A percentile compares a stretch with the other conserved stretches of the same genome.
Evolutionary conservation across 2,113 vertebrate species (phyloP).

Genomic region (Cebus imitator): DNA sequence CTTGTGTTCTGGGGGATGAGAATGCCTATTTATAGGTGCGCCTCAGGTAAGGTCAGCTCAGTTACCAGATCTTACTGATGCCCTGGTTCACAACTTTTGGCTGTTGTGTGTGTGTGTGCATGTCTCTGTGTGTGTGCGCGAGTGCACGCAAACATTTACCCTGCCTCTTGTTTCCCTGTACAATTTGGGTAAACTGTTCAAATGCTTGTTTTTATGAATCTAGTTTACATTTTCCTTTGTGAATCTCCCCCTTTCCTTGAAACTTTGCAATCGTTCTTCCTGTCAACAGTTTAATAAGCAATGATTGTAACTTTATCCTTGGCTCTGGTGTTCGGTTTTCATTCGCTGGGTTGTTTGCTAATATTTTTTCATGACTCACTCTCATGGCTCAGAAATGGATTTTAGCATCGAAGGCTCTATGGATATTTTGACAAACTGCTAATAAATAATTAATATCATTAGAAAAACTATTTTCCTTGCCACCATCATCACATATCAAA

Average conservation of each 20-base stretch:
- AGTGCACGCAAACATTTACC: fast-evolving
- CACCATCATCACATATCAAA: neutral
- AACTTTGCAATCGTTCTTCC: neutral
- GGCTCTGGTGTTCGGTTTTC: neutral
- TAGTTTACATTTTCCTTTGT: neutral
- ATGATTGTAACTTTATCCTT: neutral
- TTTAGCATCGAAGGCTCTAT: neutral
- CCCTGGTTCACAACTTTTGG: fast-evolving
- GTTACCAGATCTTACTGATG: neutral
- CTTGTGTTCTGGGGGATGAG: too few relatives aligned
- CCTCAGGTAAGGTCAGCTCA: neutral
- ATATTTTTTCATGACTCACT: neutral
- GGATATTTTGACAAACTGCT: neutral
- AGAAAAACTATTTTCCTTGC: neutral
- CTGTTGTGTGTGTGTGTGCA: too few relatives aligned
- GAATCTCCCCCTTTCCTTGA: neutral
- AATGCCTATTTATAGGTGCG: neutral
- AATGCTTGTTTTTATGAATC: neutral
- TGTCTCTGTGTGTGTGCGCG: too few relatives aligned
- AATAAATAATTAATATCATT: neutral
- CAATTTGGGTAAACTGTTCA: neutral
- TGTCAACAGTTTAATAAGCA: neutral
- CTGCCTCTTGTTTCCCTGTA: neutral
- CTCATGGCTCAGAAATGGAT: neutral
- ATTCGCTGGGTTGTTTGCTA: neutral